Evolutionary conservation across 1,140 invertebrate genomes (phyloP).

Genomic region (Coenobita brevimanus): DNA sequence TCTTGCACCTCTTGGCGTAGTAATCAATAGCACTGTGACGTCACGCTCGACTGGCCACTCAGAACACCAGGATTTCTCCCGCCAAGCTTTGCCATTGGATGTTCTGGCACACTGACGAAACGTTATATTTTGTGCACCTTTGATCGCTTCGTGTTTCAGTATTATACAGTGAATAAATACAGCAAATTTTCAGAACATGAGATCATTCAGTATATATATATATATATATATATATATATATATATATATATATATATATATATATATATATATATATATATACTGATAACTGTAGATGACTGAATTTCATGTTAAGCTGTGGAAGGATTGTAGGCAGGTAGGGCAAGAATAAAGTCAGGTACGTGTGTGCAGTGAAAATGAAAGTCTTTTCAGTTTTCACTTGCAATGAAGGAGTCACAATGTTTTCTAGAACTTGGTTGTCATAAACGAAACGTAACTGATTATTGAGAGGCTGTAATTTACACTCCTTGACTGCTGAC

Average conservation of each 20-base stretch:
- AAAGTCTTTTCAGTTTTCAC: too few relatives aligned
- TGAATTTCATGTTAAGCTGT: too few relatives aligned
- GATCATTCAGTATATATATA: constrained; percentile 21
- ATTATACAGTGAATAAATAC: too few relatives aligned
- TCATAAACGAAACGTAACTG: too few relatives aligned
- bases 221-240: constrained; percentile 48
- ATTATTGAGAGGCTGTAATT: too few relatives aligned
- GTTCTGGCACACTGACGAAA: background rate
- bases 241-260: constrained; percentile 51
- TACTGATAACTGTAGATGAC: too few relatives aligned
- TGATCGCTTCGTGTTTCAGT: background rate
- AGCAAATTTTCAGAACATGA: background rate
- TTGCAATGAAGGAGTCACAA: too few relatives aligned
- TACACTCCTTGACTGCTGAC: too few relatives aligned
- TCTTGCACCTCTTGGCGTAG: background rate
- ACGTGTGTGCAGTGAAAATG: background rate
- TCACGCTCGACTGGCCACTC: constrained; percentile 29
- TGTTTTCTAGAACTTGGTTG: too few relatives aligned
- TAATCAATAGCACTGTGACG: constrained; percentile 58
- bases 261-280: constrained; percentile 45
- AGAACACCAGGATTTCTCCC: constrained; percentile 11
- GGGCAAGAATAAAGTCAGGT: background rate
- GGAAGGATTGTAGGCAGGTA: background rate
- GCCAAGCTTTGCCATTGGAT: constrained; percentile 27
- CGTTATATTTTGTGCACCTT: background rate